Evolutionary conservation across 2,888 invertebrate genomes (phyloP).

Genomic region (Meloe dianella): DNA sequence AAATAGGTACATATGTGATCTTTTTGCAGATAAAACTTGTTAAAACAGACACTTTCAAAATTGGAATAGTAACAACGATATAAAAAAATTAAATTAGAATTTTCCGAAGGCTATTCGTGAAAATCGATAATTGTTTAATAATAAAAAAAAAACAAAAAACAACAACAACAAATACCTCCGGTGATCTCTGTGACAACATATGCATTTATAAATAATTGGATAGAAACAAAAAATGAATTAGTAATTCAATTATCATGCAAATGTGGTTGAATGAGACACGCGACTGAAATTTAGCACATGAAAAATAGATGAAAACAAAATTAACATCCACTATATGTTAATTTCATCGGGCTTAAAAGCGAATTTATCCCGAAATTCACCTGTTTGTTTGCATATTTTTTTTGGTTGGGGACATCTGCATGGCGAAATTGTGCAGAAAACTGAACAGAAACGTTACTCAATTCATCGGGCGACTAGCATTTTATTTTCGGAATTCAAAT

Average conservation of each 20-base stretch:
- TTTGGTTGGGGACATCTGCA: background rate
- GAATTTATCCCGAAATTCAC: background rate
- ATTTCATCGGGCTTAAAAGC: background rate
- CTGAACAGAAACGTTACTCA: no score
- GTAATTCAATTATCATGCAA: slow-evolving; percentile 36
- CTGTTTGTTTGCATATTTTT: background rate
- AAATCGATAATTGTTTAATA: background rate
- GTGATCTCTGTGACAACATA: background rate
- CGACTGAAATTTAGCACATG: slow-evolving; percentile 27
- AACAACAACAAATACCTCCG: background rate
- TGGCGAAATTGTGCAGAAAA: no score
- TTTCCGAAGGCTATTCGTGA: background rate
- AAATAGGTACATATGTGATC: background rate
- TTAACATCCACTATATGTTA: background rate
- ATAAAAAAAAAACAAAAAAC: background rate
- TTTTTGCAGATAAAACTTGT: background rate
- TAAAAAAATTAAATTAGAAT: no score
- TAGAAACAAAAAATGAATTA: slow-evolving; percentile 23
- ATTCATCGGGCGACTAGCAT: no score
- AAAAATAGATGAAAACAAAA: background rate
- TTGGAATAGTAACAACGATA: no score
- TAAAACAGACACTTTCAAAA: no score
- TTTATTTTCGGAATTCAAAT: background rate
- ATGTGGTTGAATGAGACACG: slow-evolving; percentile 28
- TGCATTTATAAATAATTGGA: background rate